Base-by-base conservation (phyloP, 2,797 vertebrate genomes). In the Varecia variegata region DNA sequence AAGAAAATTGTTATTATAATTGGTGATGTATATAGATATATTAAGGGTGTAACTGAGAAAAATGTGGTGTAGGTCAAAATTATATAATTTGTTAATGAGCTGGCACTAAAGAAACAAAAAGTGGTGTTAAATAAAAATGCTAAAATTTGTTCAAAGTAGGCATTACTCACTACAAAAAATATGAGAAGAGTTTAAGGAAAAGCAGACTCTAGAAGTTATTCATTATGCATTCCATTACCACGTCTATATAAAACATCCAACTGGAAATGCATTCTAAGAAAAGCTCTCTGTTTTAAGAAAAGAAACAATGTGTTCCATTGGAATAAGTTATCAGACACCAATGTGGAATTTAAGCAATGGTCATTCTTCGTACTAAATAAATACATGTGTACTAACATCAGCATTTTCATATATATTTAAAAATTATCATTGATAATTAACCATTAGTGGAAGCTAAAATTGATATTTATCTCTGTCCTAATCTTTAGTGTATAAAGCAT, bases 261-360 rank as follows among this genome's bases (percentile, higher is more conserved):
- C 52, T 97, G 90, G 74, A 92, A 96, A 97, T 93, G 93, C 47
- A 89, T 76, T 94, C 95, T 96, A 96, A 96, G 95, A 95, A 96
- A 96, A 96, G 62, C 85, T 87, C 35, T 68, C 86, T 93, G 81
- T 73, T 96, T 97, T 95, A 96, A 97, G 89, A 96, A 96, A 95
- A 95, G 90, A 96, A 97, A 97, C 47, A 62, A 86, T 93, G 54
- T 92, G 43, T 96, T 96, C 74, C 50, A 77, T 81, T 85, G 77
- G 81, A 94, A 95, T 90, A 95, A 95, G 35, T 92, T 90, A 96
- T 90, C 80, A 87, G 80, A 80, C 43, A 84, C 68, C 50, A 86
- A 56, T 89, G 91, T 93, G 40, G 70, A 96, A 93, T 94, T 89
- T 54, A 40, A 91, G 18, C 80, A 89, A 79, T 71, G 71, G 68